Evolutionary conservation across 1,140 invertebrate species (phyloP).

Genomic region (Lepidotrigona ventralis): DNA sequence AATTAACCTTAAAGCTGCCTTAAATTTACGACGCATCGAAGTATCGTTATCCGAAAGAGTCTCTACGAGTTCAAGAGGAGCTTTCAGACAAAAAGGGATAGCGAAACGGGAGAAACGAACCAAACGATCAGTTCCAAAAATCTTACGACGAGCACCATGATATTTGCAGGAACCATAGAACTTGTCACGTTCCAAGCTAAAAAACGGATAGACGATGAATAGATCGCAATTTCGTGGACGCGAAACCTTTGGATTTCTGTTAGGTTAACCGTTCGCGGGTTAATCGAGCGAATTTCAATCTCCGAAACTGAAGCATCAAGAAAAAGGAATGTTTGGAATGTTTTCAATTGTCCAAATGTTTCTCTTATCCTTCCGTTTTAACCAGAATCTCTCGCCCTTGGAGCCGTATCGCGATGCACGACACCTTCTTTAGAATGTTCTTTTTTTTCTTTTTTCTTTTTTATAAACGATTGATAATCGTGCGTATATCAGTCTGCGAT

Average conservation of each 20-base stretch:
- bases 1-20: conserved; percentile 31
- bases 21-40: conserved; percentile 20
- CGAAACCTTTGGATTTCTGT: conserved; percentile 23
- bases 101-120: conserved; percentile 32
- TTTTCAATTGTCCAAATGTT: background rate
- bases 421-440: conserved; percentile 34
- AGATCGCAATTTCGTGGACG: conserved; percentile 17
- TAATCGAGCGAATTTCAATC: background rate
- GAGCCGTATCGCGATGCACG: conserved; percentile 60
- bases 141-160: conserved; percentile 52
- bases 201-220: conserved; percentile 34
- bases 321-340: conserved; percentile 27
- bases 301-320: conserved; percentile 13
- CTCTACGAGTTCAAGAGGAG: background rate
- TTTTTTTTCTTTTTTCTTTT: background rate
- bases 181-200: conserved; percentile 41
- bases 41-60: conserved; percentile 1
- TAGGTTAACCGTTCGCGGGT: conserved; percentile 6
- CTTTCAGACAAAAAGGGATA: background rate
- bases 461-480: conserved; percentile 53
- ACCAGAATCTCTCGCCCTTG: conserved; percentile 23
- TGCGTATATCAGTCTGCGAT: conserved; percentile 69
- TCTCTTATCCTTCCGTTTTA: background rate
- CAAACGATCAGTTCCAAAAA: conserved; percentile 41
- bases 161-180: conserved; percentile 48